These are phyloP conservation scores for Notamacropus eugenii DNA, from an alignment of 2,797 vertebrate species.

Conservation along the genomic window DNA sequence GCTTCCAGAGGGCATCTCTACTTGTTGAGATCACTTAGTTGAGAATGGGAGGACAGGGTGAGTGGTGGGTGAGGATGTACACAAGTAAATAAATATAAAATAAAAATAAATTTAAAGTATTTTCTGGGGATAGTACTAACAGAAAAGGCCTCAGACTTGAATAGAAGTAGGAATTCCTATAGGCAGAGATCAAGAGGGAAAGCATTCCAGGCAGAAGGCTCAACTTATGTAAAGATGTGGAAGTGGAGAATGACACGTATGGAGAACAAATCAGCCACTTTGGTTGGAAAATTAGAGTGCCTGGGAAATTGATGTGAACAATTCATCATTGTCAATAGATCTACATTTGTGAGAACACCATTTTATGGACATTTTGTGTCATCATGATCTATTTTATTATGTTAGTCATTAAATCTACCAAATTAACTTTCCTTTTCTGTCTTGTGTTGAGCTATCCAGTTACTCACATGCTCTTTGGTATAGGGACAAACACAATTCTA, in stretches of 20 bases:
- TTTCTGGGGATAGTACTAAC: neutral
- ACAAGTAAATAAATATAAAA: neutral
- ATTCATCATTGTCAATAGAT: neutral
- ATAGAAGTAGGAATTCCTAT: neutral
- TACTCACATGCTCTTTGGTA: neutral
- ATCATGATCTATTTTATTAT: neutral
- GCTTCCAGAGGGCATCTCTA: neutral
- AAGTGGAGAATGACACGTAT: neutral
- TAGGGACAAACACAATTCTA: neutral
- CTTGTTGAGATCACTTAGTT: neutral
- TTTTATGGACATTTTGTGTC: neutral
- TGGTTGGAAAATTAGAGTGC: neutral
- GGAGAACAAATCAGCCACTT: neutral
- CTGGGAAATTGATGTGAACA: constrained; percentile 5
- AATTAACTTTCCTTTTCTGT: neutral
- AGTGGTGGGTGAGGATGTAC: neutral
- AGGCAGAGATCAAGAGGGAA: neutral
- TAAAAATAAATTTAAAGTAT: neutral
- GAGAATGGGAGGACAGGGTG: neutral
- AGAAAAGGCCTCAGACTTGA: neutral
- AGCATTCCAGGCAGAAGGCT: neutral
- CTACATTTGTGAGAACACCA: neutral
- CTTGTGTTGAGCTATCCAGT: neutral
- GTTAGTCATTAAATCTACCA: neutral
- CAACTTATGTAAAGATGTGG: neutral